Evolutionary conservation across 2,888 invertebrate genomes (phyloP).

Genomic region (Steinernema hermaphroditum): DNA sequence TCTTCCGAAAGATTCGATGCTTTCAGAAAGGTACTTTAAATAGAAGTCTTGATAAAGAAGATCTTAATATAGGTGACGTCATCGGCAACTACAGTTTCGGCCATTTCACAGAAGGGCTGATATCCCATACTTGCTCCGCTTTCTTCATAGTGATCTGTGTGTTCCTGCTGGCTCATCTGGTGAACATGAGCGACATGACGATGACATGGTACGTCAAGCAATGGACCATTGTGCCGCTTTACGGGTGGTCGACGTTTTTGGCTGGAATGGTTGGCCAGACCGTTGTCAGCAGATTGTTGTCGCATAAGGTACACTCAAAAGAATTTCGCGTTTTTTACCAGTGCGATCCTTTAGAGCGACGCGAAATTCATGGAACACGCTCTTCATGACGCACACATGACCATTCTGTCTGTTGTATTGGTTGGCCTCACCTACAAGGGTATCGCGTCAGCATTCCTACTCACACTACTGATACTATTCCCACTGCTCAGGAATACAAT

Average conservation of each 20-base stretch:
- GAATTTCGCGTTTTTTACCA: too few relatives aligned
- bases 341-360: conserved; percentile 3
- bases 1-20: conserved; percentile 31
- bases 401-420: conserved; percentile 37
- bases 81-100: conserved; percentile 38
- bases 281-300: neutral
- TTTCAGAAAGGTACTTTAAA: conserved; percentile 26
- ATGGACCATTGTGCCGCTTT: conserved; percentile 30
- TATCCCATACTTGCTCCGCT: conserved; percentile 37
- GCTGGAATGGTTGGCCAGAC: neutral
- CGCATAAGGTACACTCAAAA: neutral
- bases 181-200: neutral
- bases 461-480: conserved; percentile 39
- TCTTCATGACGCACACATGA: conserved; percentile 52
- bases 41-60: neutral
- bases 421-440: conserved; percentile 47
- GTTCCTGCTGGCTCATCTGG: neutral
- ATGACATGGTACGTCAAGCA: conserved; percentile 33
- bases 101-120: conserved; percentile 33
- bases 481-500: neutral
- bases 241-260: neutral
- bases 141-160: conserved; percentile 41
- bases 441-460: conserved; percentile 52
- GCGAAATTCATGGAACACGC: conserved; percentile 53
- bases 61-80: conserved; percentile 30